Base-by-base conservation (phyloP, 1,140 invertebrate species). In the Eriocheir sinensis region DNA sequence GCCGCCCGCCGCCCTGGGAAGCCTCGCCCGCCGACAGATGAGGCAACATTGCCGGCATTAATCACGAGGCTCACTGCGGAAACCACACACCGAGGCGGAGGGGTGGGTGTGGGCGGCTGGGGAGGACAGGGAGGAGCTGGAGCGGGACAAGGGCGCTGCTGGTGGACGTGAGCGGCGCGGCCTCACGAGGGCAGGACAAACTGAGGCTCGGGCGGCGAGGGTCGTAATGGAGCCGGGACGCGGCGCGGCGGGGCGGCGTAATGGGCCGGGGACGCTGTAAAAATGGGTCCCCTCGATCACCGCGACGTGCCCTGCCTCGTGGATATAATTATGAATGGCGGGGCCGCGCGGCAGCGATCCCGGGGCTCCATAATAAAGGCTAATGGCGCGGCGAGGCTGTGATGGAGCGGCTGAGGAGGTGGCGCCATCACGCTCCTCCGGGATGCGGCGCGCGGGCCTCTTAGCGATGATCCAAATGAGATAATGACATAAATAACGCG, bases 401-500 rank as follows among this genome's bases (percentile, higher is more conserved):
- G 48, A 90, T 36, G 72, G 36, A 72, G 27, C 15, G 32, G 9
- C 41, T 36, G 8, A 0, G 2, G 8, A 72, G 8, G 6, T 90
- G 72, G 36, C n/a, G 30, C 9, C 32, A 36, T 32, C 48, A 36
- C 9, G n/a, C 30, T 72, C 21, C 36, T 72, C 17, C 3, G 0
- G 9, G 32, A 60, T 17, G 44, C 15, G n/a, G 48, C n/a, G 48
- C 34, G 72, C 48, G 27, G 48, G 32, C 4, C 44, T 89, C 32
- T 89, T 38, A 41, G 44, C 36, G 91, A 53, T 92, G 79, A 81
- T 80, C 79, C 44, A 93, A 86, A 93, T 85, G 91, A 93, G 91
- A 53, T 93, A 93, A 93, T 53, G 41, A 53, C 91, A 93, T 86
- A 93, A 86, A 53, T 93, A 93, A 86, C 81, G 30, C 36, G 32